Evolutionary conservation across 2,888 invertebrate genomes (phyloP), one percentile per base, ranked within the genome.

Genomic region (Cosmia trapezina): DNA sequence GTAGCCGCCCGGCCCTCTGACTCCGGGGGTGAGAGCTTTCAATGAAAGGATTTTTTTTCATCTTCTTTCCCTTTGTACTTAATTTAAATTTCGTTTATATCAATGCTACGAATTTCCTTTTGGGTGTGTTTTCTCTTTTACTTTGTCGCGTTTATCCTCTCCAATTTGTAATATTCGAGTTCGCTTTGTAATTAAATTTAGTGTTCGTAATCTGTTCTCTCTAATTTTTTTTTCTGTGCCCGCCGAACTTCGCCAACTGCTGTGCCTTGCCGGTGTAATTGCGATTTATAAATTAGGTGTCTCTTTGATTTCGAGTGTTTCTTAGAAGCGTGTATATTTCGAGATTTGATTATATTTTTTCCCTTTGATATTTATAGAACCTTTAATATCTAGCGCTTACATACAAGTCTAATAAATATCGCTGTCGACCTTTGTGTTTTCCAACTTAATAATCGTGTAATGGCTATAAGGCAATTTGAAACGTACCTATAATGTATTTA

Each of bases 61-160:
- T 95, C 95, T 95, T 94, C 95, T 94, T 95, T 96, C 94, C 94
- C 95, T 96, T 96, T 96, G 96, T 96, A 96, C 95, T 96, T 96
- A 96, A 96, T 96, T 96, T 96, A 96, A 96, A 96, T 96, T 96
- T 96, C 96, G 96, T 96, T 96, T 96, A 96, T 96, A 96, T 96
- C 96, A 96, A 95, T 96, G 96, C 95, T 95, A 89, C 92, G 95
- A 94, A 95, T 96, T 96, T 96, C 95, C 95, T 95, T 95, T 94
- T 93, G 91, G 93, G 93, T 94, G 95, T 95, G 95, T 96, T 95
- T 95, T 95, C 94, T 95, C 94, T 95, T 95, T 96, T 95, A 95
- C 96, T 95, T 96, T 95, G 96, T 95, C 96, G 95, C 96, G 95
- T 94, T 96, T 95, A 95, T 95, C 94, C 96, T 94, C 94, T 94